A percentile compares a stretch with the other conserved stretches of the same genome.
Conservation (phyloP, 64 coral and sea anemone genomes). For the Pocillopora damicornis region DNA sequence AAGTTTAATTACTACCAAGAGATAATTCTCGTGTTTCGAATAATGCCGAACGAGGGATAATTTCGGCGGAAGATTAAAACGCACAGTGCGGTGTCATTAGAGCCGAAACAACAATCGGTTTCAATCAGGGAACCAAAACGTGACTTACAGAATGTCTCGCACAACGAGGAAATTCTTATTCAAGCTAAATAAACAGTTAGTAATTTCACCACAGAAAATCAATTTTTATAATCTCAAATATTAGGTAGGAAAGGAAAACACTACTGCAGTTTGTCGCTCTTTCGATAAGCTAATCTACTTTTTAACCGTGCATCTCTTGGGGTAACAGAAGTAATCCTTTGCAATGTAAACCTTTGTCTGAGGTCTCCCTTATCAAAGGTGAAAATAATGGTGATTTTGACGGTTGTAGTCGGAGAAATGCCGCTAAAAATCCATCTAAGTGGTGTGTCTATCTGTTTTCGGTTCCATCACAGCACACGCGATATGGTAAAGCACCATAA, state of each 20-base stretch:
- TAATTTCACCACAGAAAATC: conserved; percentile 15
- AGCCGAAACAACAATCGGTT: not conserved
- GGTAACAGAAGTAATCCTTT: not conserved
- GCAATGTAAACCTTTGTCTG: not conserved
- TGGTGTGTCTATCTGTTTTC: not conserved
- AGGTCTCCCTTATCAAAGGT: not conserved
- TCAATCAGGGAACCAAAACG: not conserved
- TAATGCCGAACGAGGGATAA: not conserved
- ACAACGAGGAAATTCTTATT: not conserved
- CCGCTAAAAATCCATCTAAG: not conserved
- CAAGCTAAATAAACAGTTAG: conserved; percentile 17
- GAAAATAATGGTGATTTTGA: not conserved
- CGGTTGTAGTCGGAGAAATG: not conserved
- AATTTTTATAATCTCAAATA: conserved; percentile 40
- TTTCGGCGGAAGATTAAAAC: conserved; percentile 4
- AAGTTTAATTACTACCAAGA: not conserved
- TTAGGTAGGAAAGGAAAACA: conserved; percentile 18
- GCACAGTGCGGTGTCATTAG: not conserved
- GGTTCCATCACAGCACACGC: not conserved
- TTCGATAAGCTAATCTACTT: not conserved
- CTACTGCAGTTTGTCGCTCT: not conserved
- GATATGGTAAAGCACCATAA: not conserved
- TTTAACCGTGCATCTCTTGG: not conserved
- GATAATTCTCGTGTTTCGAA: conserved; percentile 6
- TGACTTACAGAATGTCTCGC: not conserved